Conservation (phyloP, 2,888 invertebrate genomes). For the Trissonchulus latispiculum region DNA sequence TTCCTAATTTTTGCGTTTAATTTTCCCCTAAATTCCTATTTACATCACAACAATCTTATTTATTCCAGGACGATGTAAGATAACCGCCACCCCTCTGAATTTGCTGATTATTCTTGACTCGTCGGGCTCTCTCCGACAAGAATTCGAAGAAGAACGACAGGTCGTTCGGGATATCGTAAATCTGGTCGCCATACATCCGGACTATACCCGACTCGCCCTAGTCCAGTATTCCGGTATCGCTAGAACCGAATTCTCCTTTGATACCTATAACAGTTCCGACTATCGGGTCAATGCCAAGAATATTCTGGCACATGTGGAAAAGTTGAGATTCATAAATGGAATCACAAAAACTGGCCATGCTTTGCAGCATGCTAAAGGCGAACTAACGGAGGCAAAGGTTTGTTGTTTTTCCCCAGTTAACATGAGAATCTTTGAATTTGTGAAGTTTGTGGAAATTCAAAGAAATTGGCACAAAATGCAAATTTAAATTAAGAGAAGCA, state of each 20-base stretch:
- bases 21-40: too few relatives aligned
- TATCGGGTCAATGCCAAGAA: not conserved
- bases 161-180: conserved; percentile 36
- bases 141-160: conserved; percentile 38
- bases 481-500: too few relatives aligned
- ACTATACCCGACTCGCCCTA: conserved; percentile 39
- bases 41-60: not conserved
- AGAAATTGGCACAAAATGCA: too few relatives aligned
- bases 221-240: conserved; percentile 36
- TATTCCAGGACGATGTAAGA: conserved; percentile 36
- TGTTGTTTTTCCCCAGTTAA: too few relatives aligned
- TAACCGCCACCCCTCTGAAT: conserved; percentile 39
- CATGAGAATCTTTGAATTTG: too few relatives aligned
- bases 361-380: conserved; percentile 24
- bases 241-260: conserved; percentile 22
- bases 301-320: not conserved
- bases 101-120: conserved; percentile 40
- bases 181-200: conserved; percentile 37
- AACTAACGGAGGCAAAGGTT: not conserved
- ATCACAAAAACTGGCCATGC: conserved; percentile 40
- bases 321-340: conserved; percentile 37
- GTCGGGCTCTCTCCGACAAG: conserved; percentile 37
- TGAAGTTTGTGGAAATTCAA: too few relatives aligned
- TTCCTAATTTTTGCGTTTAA: too few relatives aligned
- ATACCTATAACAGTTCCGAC: conserved; percentile 14